Evolutionary conservation across 2,113 vertebrate species (phyloP), one percentile per base, ranked within the genome.

Genomic region (Anhinga rufa): DNA sequence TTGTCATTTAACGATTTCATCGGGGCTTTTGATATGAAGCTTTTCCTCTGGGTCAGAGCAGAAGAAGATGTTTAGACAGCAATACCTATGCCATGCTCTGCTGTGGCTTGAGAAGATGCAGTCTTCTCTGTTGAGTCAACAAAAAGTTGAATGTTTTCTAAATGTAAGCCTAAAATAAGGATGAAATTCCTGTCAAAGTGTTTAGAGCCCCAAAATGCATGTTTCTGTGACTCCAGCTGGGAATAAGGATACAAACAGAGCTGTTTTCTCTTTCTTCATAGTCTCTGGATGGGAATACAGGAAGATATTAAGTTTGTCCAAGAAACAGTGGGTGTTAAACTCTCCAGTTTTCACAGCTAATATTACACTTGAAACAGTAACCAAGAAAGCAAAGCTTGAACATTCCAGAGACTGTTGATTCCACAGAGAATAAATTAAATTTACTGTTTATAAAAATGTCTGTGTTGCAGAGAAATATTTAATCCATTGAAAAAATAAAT

Each of bases 351-450:
- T 81, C 76, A 89, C 69, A 81, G 86, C 25, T 91, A 38, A 81
- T 81, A 92, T 81, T 89, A 65, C 44, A 65, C 48, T 94, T 86
- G 48, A 92, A 96, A 90, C n/a, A 81, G 57, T 64, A 94, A 55
- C 34, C 6, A 60, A 75, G 62, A 82, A 95, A 81, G 10, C 21
- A 95, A 94, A 86, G 13, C 49, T 91, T 79, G 42, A 91, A 75
- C 69, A 69, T 57, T 86, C 83, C n/a, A 14, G 38, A 40, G 38
- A 40, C 38, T 40, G 26, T 62, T 85, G 77, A 93, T 92, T 91
- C 74, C 54, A 82, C 21, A 17, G 34, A 82, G 64, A 89, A 87
- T 89, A 95, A 94, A 95, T 92, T 89, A 72, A 64, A 88, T 74
- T 24, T 44, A 48, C 40, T 75, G 26, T 90, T 93, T 88, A 68